A percentile compares a stretch with the other conserved stretches of the same genome.
phyloP scores from a whole-genome alignment of 2,888 invertebrate genomes.

The Sphecodes monilicornis region DNA sequence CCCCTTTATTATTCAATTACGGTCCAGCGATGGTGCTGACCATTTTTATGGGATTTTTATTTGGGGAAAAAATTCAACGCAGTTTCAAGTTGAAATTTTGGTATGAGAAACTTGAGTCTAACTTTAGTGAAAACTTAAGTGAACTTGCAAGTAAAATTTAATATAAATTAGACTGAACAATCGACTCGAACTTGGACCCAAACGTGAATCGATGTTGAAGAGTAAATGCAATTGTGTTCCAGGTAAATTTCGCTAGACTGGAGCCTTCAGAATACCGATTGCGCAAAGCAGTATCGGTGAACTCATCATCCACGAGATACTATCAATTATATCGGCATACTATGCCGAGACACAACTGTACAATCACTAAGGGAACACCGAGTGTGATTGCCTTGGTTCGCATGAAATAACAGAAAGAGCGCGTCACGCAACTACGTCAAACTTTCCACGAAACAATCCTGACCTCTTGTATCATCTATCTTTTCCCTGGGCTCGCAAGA shows the following conservation, averaged over 20 bases:
- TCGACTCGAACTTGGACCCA: background rate
- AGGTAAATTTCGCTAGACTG: background rate
- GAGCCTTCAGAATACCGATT: slow-evolving; percentile 5
- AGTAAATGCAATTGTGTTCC: background rate
- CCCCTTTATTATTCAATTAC: background rate
- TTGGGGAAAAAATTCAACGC: background rate
- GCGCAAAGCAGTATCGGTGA: background rate
- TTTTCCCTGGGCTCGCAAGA: background rate
- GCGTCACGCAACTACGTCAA: slow-evolving; percentile 18
- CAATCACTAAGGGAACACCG: slow-evolving; percentile 9
- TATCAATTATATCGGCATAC: background rate
- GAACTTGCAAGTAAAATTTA: too few relatives aligned
- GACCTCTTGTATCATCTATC: slow-evolving; percentile 31
- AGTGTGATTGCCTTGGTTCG: slow-evolving; percentile 4
- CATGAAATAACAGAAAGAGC: slow-evolving; percentile 8
- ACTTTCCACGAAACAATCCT: slow-evolving; percentile 11
- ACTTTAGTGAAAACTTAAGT: too few relatives aligned
- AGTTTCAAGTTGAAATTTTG: background rate
- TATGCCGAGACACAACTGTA: background rate
- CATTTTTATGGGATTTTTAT: background rate
- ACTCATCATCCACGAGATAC: slow-evolving; percentile 1
- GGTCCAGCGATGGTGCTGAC: background rate
- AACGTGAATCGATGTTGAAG: background rate
- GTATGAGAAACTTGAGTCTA: too few relatives aligned
- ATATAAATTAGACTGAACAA: too few relatives aligned